phyloP scores from a whole-genome alignment of 2,888 invertebrate genomes.

The Cordilura impudica region DNA sequence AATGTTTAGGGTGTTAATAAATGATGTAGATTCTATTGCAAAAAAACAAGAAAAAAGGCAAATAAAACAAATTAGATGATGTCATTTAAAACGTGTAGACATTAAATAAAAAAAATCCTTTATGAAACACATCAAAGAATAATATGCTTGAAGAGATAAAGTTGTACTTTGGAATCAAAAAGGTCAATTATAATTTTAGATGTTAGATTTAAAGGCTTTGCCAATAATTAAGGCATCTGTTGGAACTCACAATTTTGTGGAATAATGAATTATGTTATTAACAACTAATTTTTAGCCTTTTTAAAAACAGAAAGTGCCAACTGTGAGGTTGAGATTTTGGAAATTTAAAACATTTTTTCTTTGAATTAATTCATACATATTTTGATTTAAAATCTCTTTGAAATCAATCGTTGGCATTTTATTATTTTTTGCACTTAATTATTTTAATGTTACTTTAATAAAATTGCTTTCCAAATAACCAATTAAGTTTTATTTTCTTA shows the following conservation, averaged over 20 bases:
- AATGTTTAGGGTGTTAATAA: conserved; percentile 49
- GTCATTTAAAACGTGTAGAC: conserved; percentile 10
- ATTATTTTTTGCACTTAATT: background rate
- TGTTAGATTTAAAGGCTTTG: too few species aligned
- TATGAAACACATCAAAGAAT: background rate
- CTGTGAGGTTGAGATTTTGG: too few species aligned
- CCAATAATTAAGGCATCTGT: too few species aligned
- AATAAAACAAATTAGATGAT: conserved; percentile 3
- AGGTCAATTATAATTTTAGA: background rate
- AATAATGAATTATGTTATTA: too few species aligned
- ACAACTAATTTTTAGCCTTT: too few species aligned
- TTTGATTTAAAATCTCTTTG: too few species aligned
- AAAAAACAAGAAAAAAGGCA: background rate
- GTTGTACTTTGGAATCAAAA: background rate
- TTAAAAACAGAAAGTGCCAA: too few species aligned
- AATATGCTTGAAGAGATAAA: background rate
- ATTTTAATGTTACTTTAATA: background rate
- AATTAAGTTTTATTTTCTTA: background rate
- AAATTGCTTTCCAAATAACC: background rate
- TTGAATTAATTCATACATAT: too few species aligned
- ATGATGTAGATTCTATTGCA: conserved; percentile 26
- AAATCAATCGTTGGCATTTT: background rate
- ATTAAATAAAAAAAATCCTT: conserved; percentile 15
- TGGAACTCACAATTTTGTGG: too few species aligned
- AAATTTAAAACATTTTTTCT: too few species aligned